phyloP scores from a whole-genome alignment of 2,113 vertebrate genomes.

The Xiphophorus maculatus region DNA sequence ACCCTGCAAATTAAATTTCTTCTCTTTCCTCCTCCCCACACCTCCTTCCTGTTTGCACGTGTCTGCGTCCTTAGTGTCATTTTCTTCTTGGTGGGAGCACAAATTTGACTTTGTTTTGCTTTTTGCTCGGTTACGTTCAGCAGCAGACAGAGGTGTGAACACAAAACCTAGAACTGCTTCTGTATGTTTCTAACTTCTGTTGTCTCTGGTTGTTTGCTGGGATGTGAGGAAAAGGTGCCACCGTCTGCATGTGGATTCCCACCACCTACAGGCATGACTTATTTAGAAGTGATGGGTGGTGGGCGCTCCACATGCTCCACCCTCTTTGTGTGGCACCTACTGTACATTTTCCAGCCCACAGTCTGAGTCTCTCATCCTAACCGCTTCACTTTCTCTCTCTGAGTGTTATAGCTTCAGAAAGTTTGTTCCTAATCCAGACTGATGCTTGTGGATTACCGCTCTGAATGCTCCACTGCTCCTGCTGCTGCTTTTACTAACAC shows the following conservation, averaged over 20 bases:
- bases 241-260: slow-evolving; percentile 11
- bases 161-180: background rate
- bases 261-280: slow-evolving; percentile 2
- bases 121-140: background rate
- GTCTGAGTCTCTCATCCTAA: slow-evolving; percentile 41
- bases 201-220: slow-evolving; percentile 6
- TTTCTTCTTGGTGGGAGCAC: slow-evolving; percentile 2
- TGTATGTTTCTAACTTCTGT: slow-evolving; percentile 15
- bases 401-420: slow-evolving; percentile 58
- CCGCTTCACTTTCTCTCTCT: slow-evolving; percentile 38
- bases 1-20: slow-evolving; percentile 45
- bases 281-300: background rate
- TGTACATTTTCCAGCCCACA: slow-evolving; percentile 32
- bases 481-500: slow-evolving; percentile 53
- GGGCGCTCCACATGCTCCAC: slow-evolving; percentile 5
- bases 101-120: background rate
- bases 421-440: slow-evolving; percentile 54
- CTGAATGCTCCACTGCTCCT: slow-evolving; percentile 26
- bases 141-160: background rate
- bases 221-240: background rate
- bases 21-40: slow-evolving; percentile 31
- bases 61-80: slow-evolving; percentile 43
- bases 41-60: slow-evolving; percentile 67
- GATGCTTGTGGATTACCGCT: slow-evolving; percentile 49
- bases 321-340: background rate